Conservation (phyloP, 2,797 vertebrate genomes). For the Coregonus ussuriensis region DNA sequence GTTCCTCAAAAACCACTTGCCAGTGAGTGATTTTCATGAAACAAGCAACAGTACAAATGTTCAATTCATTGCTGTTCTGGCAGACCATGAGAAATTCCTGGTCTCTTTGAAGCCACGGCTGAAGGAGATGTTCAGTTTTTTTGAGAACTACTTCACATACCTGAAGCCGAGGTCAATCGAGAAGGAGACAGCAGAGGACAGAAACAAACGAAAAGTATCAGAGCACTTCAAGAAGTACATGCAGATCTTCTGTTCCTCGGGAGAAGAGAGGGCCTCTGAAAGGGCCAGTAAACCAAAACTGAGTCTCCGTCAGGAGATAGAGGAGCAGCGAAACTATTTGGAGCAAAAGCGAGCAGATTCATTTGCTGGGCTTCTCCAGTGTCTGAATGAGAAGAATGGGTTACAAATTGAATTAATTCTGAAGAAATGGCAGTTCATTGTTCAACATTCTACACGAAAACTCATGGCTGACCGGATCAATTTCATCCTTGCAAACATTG, state of each 20-base stretch:
- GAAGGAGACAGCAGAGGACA: conserved; percentile 37
- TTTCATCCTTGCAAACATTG: conserved; percentile 16
- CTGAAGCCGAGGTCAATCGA: conserved; percentile 49
- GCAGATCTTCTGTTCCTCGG: conserved; percentile 38
- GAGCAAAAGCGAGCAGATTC: conserved; percentile 56
- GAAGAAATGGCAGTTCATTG: conserved; percentile 43
- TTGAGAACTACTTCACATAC: conserved; percentile 58
- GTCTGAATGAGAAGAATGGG: conserved; percentile 34
- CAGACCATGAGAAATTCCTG: conserved; percentile 42
- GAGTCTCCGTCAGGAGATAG: conserved; percentile 41
- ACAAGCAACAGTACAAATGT: not conserved
- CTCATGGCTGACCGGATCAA: no score
- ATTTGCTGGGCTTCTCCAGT: conserved; percentile 58
- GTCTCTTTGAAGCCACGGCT: conserved; percentile 50
- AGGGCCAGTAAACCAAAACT: conserved; percentile 49
- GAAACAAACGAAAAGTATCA: conserved; percentile 48
- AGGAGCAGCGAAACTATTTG: conserved; percentile 38
- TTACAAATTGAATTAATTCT: conserved; percentile 43
- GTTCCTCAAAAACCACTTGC: conserved; percentile 57
- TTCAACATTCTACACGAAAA: no score
- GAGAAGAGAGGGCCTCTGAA: conserved; percentile 47
- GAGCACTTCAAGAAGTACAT: conserved; percentile 46
- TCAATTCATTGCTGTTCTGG: conserved; percentile 40
- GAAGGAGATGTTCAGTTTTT: conserved; percentile 49
- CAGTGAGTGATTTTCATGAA: conserved; percentile 31